phyloP scores from a whole-genome alignment of 2,797 vertebrate species.

The Poecile montanus region DNA sequence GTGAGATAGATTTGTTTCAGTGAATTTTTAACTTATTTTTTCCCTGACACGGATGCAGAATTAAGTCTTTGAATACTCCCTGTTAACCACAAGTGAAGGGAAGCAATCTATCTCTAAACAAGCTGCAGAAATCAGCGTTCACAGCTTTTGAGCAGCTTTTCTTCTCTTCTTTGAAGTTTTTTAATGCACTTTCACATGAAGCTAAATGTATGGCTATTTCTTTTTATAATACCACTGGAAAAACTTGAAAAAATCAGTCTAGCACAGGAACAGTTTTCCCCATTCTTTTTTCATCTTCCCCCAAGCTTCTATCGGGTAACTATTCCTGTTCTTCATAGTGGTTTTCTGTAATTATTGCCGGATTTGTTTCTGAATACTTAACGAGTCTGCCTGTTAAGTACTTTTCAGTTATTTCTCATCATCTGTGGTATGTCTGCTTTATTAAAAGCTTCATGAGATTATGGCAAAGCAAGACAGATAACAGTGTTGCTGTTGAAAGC shows the following conservation, averaged over 20 bases:
- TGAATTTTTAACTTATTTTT: not conserved
- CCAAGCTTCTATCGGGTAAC: slow-evolving; percentile 41
- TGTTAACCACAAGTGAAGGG: not conserved
- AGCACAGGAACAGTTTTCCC: slow-evolving; percentile 22
- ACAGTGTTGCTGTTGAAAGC: not conserved
- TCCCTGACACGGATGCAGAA: not conserved
- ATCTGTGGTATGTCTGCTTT: slow-evolving; percentile 17
- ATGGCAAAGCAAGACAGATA: not conserved
- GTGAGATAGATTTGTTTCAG: not conserved
- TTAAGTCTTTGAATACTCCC: not conserved
- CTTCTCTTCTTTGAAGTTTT: slow-evolving; percentile 50
- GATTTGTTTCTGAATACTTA: slow-evolving; percentile 62
- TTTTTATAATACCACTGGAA: slow-evolving; percentile 44
- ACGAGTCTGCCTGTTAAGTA: slow-evolving; percentile 36
- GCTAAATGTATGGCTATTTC: not conserved
- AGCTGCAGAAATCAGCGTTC: not conserved
- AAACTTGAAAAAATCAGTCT: slow-evolving; percentile 47
- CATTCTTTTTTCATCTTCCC: slow-evolving; percentile 27
- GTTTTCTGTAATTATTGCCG: slow-evolving; percentile 45
- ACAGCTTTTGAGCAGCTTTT: slow-evolving; percentile 19
- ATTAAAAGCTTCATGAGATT: not conserved
- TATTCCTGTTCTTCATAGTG: slow-evolving; percentile 50
- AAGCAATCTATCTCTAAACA: not conserved
- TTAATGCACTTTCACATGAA: slow-evolving; percentile 5
- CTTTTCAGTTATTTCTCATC: slow-evolving; percentile 40